Evolutionary conservation across 2,888 invertebrate genomes (phyloP).

Genomic region (Steromphala cineraria): DNA sequence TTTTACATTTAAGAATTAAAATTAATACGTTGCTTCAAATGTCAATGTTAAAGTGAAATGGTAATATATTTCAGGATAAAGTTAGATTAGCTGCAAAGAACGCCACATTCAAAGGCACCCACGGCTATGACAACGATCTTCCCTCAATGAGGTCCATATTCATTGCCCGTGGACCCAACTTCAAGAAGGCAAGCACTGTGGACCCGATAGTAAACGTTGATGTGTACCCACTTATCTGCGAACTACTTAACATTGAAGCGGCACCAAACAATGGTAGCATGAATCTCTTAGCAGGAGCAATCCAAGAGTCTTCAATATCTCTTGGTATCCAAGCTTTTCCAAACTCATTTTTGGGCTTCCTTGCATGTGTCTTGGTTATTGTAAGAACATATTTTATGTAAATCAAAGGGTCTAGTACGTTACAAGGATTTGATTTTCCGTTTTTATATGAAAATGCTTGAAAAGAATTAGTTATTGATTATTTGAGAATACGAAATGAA

Average conservation of each 20-base stretch:
- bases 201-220: conserved; percentile 81
- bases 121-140: conserved; percentile 81
- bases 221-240: conserved; percentile 81
- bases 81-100: not conserved
- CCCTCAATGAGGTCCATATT: conserved; percentile 72
- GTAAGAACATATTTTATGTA: no score
- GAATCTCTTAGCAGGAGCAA: conserved; percentile 12
- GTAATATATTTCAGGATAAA: not conserved
- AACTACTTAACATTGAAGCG: conserved; percentile 79
- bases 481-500: no score
- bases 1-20: no score
- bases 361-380: no score
- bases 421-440: no score
- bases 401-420: no score
- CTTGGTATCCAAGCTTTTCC: no score
- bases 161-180: conserved; percentile 77
- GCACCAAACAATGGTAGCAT: conserved; percentile 74
- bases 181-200: conserved; percentile 75
- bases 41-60: not conserved
- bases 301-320: not conserved
- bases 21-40: no score
- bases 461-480: no score
- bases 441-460: no score
- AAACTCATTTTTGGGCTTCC: no score
- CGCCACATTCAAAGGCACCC: conserved; percentile 71